These are phyloP conservation scores for Eupithecia centaureata DNA, from an alignment of 2,888 invertebrate species.

Conservation along the genomic window DNA sequence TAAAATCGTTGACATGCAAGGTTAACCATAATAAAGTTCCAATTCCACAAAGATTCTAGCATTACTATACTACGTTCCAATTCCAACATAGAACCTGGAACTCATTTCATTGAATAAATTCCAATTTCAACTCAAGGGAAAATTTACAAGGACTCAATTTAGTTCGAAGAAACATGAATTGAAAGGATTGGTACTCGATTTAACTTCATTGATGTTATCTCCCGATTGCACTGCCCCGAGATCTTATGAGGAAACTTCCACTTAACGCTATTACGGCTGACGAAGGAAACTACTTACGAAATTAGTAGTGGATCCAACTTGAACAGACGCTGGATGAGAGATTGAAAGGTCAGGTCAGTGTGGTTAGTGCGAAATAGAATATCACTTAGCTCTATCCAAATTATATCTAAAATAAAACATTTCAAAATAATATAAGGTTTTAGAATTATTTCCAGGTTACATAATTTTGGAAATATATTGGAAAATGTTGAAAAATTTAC, in stretches of 20 bases:
- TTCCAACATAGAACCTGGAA: no score
- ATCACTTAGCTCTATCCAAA: neutral
- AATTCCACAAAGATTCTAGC: no score
- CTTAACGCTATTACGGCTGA: conserved; percentile 67
- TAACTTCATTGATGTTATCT: conserved; percentile 26
- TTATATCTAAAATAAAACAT: no score
- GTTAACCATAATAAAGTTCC: no score
- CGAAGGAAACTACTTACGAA: conserved; percentile 49
- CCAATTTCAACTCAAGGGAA: no score
- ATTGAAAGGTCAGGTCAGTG: conserved; percentile 6
- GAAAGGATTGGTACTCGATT: conserved; percentile 8
- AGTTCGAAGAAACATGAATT: neutral
- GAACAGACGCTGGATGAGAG: neutral
- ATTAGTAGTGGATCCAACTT: conserved; percentile 27
- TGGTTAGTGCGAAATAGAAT: neutral
- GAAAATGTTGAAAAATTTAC: no score
- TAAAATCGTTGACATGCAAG: neutral
- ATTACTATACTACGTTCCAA: no score
- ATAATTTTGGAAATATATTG: no score
- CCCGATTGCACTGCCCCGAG: conserved; percentile 54
- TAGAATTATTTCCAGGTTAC: no score
- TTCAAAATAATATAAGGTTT: no score
- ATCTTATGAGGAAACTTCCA: conserved; percentile 58
- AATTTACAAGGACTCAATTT: no score
- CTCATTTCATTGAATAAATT: no score